phyloP scores from a whole-genome alignment of 2,797 vertebrate genomes.

The Manis javanica region DNA sequence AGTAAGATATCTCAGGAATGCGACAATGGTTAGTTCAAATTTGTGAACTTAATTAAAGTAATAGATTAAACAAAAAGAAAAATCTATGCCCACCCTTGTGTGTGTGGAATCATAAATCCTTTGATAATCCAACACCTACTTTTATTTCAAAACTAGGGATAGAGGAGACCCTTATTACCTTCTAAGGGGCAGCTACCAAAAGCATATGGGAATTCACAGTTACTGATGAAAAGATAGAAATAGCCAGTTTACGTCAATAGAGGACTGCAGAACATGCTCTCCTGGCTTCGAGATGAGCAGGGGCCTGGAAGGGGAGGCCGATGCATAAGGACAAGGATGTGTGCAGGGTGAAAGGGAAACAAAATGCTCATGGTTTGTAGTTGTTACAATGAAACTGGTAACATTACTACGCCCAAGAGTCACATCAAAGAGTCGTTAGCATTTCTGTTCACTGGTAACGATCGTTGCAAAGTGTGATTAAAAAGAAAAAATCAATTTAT shows the following conservation, averaged over 20 bases:
- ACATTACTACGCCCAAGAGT: neutral
- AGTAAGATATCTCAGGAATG: neutral
- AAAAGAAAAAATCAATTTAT: neutral
- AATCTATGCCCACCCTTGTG: neutral
- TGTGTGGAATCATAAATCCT: neutral
- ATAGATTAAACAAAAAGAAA: neutral
- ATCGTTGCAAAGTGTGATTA: neutral
- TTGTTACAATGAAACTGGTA: neutral
- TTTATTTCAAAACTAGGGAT: neutral
- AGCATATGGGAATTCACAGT: neutral
- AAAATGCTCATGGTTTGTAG: neutral
- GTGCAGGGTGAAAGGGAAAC: rapidly evolving
- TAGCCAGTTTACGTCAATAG: neutral
- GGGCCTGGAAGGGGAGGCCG: neutral
- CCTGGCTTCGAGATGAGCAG: neutral
- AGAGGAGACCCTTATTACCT: neutral
- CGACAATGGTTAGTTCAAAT: neutral
- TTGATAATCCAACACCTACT: neutral
- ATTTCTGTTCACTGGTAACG: neutral
- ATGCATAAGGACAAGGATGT: neutral
- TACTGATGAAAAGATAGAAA: neutral
- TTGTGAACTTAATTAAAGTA: neutral
- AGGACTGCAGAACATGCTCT: neutral
- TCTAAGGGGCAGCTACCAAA: neutral
- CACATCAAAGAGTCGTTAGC: neutral